phyloP scores from a whole-genome alignment of 2,888 invertebrate genomes.

The Aphodius sticticus region DNA sequence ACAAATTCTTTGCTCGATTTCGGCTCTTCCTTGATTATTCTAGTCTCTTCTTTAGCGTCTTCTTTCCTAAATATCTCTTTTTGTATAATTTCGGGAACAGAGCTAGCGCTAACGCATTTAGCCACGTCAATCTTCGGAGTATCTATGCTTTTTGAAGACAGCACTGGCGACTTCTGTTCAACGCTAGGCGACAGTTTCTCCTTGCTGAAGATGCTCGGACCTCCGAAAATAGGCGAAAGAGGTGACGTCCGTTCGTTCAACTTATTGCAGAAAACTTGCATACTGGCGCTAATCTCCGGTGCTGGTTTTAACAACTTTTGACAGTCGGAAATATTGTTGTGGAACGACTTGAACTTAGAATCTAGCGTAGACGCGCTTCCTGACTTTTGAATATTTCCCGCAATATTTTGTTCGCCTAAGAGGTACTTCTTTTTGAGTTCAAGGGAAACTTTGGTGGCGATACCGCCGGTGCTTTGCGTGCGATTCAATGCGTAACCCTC shows the following conservation, averaged over 20 bases:
- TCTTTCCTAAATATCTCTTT: neutral
- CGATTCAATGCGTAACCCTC: constrained; percentile 83
- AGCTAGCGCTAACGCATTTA: constrained; percentile 33
- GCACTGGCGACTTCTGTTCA: constrained; percentile 21
- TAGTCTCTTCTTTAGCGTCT: constrained; percentile 34
- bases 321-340: constrained; percentile 86
- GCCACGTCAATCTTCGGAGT: constrained; percentile 28
- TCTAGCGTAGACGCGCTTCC: constrained; percentile 86
- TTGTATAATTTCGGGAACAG: constrained; percentile 24
- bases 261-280: constrained; percentile 71
- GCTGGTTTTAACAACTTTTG: constrained; percentile 87
- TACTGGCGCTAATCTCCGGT: constrained; percentile 71
- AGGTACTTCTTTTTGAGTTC: constrained; percentile 88
- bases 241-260: constrained; percentile 57
- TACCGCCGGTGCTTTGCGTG: constrained; percentile 86
- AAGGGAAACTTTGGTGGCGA: constrained; percentile 86
- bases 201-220: constrained; percentile 27
- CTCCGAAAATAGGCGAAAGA: constrained; percentile 50
- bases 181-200: constrained; percentile 31
- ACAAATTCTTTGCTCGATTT: constrained; percentile 26
- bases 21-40: constrained; percentile 21
- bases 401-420: constrained; percentile 72
- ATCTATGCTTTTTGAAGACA: constrained; percentile 12
- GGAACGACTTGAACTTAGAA: constrained; percentile 83
- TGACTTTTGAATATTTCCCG: constrained; percentile 79